phyloP scores from a whole-genome alignment of 2,888 invertebrate genomes.

The Eristalis arbustorum region DNA sequence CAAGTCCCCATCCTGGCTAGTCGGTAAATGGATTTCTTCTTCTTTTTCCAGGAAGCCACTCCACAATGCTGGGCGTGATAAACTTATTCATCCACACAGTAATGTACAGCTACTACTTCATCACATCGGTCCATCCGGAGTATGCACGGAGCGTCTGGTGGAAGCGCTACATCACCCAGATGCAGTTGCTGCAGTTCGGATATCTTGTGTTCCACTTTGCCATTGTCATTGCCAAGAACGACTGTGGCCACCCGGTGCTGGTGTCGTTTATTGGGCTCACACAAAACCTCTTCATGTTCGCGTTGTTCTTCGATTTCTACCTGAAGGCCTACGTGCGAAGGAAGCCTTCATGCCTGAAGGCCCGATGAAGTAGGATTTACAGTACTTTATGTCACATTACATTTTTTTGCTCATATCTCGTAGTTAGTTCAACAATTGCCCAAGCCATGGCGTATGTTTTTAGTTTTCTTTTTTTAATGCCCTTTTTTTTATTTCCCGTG shows the following conservation, averaged over 20 bases:
- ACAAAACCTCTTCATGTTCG: slow-evolving; percentile 79
- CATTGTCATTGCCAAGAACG: slow-evolving; percentile 75
- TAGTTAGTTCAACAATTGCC: slow-evolving; percentile 7
- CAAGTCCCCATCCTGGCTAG: background rate
- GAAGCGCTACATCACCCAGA: slow-evolving; percentile 91
- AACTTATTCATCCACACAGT: slow-evolving; percentile 90
- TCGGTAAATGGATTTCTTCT: slow-evolving; percentile 76
- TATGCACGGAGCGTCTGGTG: slow-evolving; percentile 88
- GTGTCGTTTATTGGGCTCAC: slow-evolving; percentile 75
- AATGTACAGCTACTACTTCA: slow-evolving; percentile 92
- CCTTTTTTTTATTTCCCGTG: background rate
- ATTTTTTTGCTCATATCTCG: background rate
- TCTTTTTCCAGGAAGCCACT: slow-evolving; percentile 83
- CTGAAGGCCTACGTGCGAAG: slow-evolving; percentile 75
- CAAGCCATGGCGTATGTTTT: background rate
- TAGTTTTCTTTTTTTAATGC: no score
- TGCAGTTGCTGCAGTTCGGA: slow-evolving; percentile 90
- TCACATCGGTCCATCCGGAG: slow-evolving; percentile 86
- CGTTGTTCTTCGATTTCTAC: slow-evolving; percentile 79
- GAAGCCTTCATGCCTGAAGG: background rate
- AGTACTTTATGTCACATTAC: background rate
- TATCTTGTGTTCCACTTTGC: slow-evolving; percentile 83
- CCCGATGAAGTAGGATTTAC: background rate
- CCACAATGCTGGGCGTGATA: slow-evolving; percentile 85
- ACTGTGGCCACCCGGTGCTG: slow-evolving; percentile 74